Evolutionary conservation across 1,140 invertebrate species (phyloP).

Genomic region (Drosophila bipectinata): DNA sequence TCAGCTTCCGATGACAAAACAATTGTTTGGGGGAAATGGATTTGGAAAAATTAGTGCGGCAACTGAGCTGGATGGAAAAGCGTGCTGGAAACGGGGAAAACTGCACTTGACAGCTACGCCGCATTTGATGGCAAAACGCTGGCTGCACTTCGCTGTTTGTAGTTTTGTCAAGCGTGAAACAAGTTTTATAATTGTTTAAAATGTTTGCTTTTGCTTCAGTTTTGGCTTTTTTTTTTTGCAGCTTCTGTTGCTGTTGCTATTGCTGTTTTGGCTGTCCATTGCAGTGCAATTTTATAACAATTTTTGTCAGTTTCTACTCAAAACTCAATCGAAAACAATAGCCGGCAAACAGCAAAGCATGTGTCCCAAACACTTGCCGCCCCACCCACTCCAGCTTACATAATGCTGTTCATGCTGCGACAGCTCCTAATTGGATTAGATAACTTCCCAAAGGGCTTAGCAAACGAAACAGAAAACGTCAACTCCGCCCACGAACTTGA

Average conservation of each 20-base stretch:
- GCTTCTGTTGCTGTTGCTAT: slow-evolving; percentile 24
- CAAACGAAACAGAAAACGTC: slow-evolving; percentile 31
- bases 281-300: slow-evolving; percentile 78
- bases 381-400: slow-evolving; percentile 47
- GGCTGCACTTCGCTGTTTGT: slow-evolving; percentile 69
- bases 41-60: slow-evolving; percentile 29
- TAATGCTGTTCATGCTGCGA: slow-evolving; percentile 69
- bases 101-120: slow-evolving; percentile 77
- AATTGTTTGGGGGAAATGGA: slow-evolving; percentile 45
- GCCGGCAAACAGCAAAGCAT: slow-evolving; percentile 38
- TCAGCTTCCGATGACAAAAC: slow-evolving; percentile 38
- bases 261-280: slow-evolving; percentile 48
- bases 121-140: slow-evolving; percentile 79
- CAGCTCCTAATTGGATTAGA: slow-evolving; percentile 78
- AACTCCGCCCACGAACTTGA: slow-evolving; percentile 45
- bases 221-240: slow-evolving; percentile 13
- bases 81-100: slow-evolving; percentile 27
- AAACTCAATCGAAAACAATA: slow-evolving; percentile 76
- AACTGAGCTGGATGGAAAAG: slow-evolving; percentile 9
- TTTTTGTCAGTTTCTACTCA: slow-evolving; percentile 79
- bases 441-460: slow-evolving; percentile 74
- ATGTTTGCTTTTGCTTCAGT: slow-evolving; percentile 59
- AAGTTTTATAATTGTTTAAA: slow-evolving; percentile 83
- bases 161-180: slow-evolving; percentile 77
- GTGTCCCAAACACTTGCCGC: slow-evolving; percentile 27